phyloP scores from a whole-genome alignment of 2,797 vertebrate species.

The Limosa lapponica region DNA sequence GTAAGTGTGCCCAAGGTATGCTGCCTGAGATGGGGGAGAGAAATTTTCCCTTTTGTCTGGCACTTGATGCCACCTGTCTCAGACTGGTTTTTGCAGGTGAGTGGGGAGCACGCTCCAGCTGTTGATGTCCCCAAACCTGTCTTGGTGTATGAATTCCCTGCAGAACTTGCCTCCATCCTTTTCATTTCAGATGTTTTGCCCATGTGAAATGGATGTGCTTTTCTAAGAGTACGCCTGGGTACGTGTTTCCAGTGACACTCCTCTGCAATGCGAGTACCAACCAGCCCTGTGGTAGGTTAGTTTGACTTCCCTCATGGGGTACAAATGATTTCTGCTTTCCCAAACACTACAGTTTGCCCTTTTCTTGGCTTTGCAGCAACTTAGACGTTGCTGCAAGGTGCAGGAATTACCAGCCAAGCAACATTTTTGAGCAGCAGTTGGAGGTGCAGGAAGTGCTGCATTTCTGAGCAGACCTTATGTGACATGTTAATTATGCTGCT shows the following conservation, averaged over 20 bases:
- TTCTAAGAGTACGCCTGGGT: rapidly evolving
- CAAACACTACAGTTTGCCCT: background rate
- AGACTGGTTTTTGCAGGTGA: background rate
- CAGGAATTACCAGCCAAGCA: background rate
- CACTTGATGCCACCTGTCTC: background rate
- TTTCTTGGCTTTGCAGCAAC: background rate
- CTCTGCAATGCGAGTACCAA: background rate
- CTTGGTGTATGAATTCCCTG: background rate
- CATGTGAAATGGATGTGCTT: background rate
- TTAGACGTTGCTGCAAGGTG: background rate
- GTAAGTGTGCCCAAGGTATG: background rate
- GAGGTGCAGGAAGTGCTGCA: background rate
- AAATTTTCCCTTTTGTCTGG: background rate
- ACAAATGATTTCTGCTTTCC: background rate
- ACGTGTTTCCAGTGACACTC: background rate
- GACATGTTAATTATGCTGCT: slow-evolving; percentile 27
- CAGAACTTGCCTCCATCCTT: background rate
- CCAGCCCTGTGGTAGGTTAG: background rate
- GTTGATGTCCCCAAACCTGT: background rate
- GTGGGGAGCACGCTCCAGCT: background rate
- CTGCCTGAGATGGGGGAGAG: background rate
- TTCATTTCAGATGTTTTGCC: background rate
- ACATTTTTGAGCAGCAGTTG: background rate
- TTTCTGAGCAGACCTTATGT: background rate
- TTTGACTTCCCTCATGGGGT: background rate